A percentile compares a stretch with the other conserved stretches of the same genome.
phyloP scores from a whole-genome alignment of 1,140 invertebrate genomes.

The Psix sp. region DNA sequence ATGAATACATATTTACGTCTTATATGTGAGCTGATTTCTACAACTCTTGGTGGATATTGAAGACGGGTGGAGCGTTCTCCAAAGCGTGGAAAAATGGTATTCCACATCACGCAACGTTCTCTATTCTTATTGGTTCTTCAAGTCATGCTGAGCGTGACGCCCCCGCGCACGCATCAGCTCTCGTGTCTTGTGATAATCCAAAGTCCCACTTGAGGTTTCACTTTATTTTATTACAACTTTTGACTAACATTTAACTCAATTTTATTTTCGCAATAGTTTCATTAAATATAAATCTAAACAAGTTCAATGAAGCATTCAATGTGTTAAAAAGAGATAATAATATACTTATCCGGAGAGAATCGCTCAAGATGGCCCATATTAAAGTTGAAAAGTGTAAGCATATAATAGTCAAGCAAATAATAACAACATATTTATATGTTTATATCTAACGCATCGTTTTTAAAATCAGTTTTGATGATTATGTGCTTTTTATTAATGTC shows the following conservation, averaged over 20 bases:
- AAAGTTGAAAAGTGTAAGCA: too few species aligned
- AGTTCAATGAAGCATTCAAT: too few species aligned
- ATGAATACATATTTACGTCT: constrained; percentile 1
- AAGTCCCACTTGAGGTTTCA: constrained; percentile 13
- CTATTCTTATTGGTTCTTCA: constrained; percentile 60
- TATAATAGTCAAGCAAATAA: too few species aligned
- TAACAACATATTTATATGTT: too few species aligned
- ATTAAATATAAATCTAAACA: too few species aligned
- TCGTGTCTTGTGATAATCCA: constrained; percentile 57
- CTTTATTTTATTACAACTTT: constrained; percentile 14
- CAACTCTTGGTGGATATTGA: constrained; percentile 41
- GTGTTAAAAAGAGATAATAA: too few species aligned
- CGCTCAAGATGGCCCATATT: too few species aligned
- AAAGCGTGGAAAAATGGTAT: constrained; percentile 64
- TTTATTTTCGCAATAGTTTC: background rate
- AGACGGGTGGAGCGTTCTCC: constrained; percentile 64
- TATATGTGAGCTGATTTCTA: constrained; percentile 52
- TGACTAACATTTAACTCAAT: background rate
- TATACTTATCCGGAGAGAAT: too few species aligned
- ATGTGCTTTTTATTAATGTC: too few species aligned
- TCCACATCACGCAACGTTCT: constrained; percentile 64
- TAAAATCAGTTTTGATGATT: too few species aligned
- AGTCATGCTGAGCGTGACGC: constrained; percentile 54
- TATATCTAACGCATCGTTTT: too few species aligned
- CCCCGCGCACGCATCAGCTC: constrained; percentile 62